These are phyloP conservation scores for Chamaea fasciata DNA, from an alignment of 2,113 vertebrate genomes.

Conservation along the genomic window DNA sequence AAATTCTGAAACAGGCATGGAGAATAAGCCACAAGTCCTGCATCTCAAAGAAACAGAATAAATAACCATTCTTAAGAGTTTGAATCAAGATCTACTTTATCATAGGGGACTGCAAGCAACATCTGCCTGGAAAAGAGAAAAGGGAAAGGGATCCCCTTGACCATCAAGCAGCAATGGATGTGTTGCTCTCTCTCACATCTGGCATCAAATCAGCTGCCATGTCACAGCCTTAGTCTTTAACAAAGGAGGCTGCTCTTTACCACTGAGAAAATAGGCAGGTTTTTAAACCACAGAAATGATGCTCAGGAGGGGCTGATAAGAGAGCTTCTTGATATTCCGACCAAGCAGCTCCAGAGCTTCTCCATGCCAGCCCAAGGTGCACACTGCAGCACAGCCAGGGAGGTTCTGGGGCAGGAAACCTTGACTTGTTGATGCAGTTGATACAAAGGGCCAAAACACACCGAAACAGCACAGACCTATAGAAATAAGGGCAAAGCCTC, in stretches of 20 bases:
- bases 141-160: background rate
- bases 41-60: background rate
- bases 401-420: background rate
- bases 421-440: background rate
- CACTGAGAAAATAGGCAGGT: background rate
- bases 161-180: background rate
- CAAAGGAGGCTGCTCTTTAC: background rate
- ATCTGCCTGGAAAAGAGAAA: background rate
- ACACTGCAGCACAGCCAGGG: background rate
- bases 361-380: background rate
- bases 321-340: background rate
- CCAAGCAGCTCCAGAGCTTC: background rate
- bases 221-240: background rate
- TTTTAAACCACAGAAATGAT: background rate
- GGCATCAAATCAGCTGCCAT: background rate
- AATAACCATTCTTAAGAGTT: background rate
- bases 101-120: background rate
- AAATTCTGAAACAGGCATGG: background rate
- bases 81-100: background rate
- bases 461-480: accelerated
- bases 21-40: background rate
- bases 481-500: background rate
- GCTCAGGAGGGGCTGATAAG: background rate
- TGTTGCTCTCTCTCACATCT: background rate
- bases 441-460: background rate